phyloP scores from a whole-genome alignment of 2,888 invertebrate species.

The Agrotis clavis region DNA sequence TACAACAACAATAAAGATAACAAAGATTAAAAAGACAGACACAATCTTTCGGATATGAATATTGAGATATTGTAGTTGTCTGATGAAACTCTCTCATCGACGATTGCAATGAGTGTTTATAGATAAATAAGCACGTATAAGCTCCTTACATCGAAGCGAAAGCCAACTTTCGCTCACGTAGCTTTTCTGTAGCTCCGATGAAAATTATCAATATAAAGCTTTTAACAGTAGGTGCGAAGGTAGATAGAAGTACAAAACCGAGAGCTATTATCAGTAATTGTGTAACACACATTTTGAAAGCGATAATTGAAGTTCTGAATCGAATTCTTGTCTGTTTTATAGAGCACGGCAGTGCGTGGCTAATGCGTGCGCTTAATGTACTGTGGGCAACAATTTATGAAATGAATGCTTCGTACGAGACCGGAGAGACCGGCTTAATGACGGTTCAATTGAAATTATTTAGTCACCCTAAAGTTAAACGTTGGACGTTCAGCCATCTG shows the following conservation, averaged over 20 bases:
- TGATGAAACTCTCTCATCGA: slow-evolving; percentile 55
- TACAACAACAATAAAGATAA: slow-evolving; percentile 26
- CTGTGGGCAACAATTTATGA: slow-evolving; percentile 61
- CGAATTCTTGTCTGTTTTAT: slow-evolving; percentile 80
- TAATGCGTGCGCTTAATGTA: slow-evolving; percentile 51
- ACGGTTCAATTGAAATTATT: slow-evolving; percentile 74
- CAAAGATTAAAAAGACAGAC: slow-evolving; percentile 34
- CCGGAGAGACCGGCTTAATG: slow-evolving; percentile 63
- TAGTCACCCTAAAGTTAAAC: slow-evolving; percentile 77
- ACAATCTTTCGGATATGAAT: slow-evolving; percentile 6
- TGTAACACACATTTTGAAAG: slow-evolving; percentile 74
- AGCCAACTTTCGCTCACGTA: slow-evolving; percentile 68
- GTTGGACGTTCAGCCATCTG: slow-evolving; percentile 78
- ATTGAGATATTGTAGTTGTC: slow-evolving; percentile 18
- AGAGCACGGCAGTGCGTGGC: slow-evolving; percentile 60
- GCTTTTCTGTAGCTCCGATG: slow-evolving; percentile 63
- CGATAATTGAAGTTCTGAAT: slow-evolving; percentile 80
- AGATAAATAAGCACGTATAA: slow-evolving; percentile 58
- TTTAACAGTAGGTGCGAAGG: slow-evolving; percentile 63
- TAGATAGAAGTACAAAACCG: slow-evolving; percentile 60
- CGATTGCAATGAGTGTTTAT: slow-evolving; percentile 59
- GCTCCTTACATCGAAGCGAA: slow-evolving; percentile 55
- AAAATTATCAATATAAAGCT: slow-evolving; percentile 61
- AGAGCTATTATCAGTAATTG: slow-evolving; percentile 74
- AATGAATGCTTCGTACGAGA: slow-evolving; percentile 47